These are phyloP conservation scores for Callocephalon fimbriatum DNA, from an alignment of 2,113 vertebrate species.

Conservation along the genomic window DNA sequence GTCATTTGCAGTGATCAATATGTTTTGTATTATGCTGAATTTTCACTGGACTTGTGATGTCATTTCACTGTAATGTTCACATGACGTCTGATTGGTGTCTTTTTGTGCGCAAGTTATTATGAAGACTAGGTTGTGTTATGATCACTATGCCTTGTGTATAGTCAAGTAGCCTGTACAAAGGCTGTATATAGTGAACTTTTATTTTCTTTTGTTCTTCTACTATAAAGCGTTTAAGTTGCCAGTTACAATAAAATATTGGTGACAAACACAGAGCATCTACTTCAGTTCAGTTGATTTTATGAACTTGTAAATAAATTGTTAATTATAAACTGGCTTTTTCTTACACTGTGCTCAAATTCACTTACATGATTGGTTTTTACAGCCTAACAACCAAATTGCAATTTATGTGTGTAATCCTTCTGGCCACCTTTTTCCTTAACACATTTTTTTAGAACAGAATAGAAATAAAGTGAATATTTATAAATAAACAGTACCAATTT, in stretches of 20 bases:
- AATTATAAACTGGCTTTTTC: conserved; percentile 35
- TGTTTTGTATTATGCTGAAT: conserved; percentile 82
- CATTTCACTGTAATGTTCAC: conserved; percentile 89
- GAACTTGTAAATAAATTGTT: conserved; percentile 59
- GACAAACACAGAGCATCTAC: conserved; percentile 72
- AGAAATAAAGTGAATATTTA: conserved; percentile 46
- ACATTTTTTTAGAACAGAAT: not conserved
- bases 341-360: conserved; percentile 40
- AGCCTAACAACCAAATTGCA: conserved; percentile 39
- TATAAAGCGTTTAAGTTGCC: conserved; percentile 84
- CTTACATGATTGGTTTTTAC: not conserved
- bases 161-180: conserved; percentile 78
- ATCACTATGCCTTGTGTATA: conserved; percentile 84
- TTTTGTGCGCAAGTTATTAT: conserved; percentile 83
- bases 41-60: conserved; percentile 88
- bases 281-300: conserved; percentile 63
- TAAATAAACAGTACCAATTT: conserved; percentile 39
- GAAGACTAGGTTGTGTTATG: conserved; percentile 76
- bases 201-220: conserved; percentile 81
- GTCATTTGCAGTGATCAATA: conserved; percentile 77
- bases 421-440: conserved; percentile 46
- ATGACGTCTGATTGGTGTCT: conserved; percentile 80
- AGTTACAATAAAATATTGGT: conserved; percentile 92
- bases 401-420: not conserved
- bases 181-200: conserved; percentile 81